These are phyloP conservation scores for Mystacornis crossleyi DNA, from an alignment of 2,113 vertebrate species.

Conservation along the genomic window DNA sequence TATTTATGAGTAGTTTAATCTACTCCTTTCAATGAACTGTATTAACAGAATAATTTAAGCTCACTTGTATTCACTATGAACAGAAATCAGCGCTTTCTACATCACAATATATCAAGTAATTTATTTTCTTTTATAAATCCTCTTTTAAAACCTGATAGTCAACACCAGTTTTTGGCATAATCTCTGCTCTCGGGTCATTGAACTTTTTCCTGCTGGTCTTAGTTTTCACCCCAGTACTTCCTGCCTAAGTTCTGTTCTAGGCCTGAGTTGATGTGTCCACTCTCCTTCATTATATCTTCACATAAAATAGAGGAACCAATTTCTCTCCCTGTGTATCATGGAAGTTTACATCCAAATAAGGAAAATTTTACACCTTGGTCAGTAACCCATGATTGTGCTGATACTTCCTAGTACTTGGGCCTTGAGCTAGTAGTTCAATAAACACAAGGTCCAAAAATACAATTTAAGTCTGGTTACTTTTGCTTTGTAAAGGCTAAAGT, in stretches of 20 bases:
- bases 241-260: background rate
- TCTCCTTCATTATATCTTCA: background rate
- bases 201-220: background rate
- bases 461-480: background rate
- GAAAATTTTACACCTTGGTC: background rate
- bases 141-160: background rate
- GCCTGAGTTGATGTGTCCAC: no score
- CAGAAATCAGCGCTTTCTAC: background rate
- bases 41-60: background rate
- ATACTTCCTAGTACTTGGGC: background rate
- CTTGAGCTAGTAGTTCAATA: background rate
- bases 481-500: background rate
- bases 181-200: background rate
- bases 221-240: background rate
- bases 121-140: background rate
- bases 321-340: background rate
- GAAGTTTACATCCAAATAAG: background rate
- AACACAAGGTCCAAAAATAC: background rate
- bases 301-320: background rate
- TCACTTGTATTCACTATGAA: background rate
- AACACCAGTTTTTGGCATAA: background rate
- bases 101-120: background rate
- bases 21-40: background rate
- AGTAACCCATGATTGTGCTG: background rate
- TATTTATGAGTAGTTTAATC: background rate